A percentile compares a stretch with the other conserved stretches of the same genome.
Evolutionary conservation across 2,797 vertebrate genomes (phyloP).

Genomic region (Karalla daura): DNA sequence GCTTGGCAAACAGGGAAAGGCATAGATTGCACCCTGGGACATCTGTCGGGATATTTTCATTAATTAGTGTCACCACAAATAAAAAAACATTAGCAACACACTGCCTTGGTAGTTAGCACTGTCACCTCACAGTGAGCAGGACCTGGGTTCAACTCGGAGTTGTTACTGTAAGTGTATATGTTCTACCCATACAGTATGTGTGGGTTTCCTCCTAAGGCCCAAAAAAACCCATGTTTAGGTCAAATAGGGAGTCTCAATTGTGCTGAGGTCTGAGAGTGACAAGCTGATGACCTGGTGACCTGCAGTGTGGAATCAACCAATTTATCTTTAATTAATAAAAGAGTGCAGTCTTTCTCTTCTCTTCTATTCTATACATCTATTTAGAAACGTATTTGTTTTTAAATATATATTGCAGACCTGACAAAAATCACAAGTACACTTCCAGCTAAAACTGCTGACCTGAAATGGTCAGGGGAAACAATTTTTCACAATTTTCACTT

Average conservation of each 20-base stretch:
- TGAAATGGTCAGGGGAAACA: not conserved
- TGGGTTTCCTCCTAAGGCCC: no score
- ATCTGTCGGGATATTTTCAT: not conserved
- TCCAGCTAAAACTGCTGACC: not conserved
- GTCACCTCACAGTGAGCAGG: no score
- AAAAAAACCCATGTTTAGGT: no score
- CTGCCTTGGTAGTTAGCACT: no score
- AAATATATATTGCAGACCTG: not conserved
- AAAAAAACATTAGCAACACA: no score
- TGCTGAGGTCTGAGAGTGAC: no score
- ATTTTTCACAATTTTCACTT: not conserved
- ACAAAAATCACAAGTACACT: not conserved
- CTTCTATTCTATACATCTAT: no score
- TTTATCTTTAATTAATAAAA: constrained; percentile 23
- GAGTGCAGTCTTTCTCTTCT: not conserved
- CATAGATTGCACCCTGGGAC: not conserved
- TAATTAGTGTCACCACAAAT: constrained; percentile 10
- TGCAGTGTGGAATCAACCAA: constrained; percentile 7
- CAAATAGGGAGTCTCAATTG: no score
- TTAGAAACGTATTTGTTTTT: not conserved
- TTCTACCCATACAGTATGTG: no score
- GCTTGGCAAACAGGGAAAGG: not conserved
- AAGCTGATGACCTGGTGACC: not conserved
- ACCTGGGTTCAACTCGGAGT: no score
- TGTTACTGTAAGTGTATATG: no score